Conservation (phyloP, 1,140 invertebrate genomes). For the Littorina saxatilis region DNA sequence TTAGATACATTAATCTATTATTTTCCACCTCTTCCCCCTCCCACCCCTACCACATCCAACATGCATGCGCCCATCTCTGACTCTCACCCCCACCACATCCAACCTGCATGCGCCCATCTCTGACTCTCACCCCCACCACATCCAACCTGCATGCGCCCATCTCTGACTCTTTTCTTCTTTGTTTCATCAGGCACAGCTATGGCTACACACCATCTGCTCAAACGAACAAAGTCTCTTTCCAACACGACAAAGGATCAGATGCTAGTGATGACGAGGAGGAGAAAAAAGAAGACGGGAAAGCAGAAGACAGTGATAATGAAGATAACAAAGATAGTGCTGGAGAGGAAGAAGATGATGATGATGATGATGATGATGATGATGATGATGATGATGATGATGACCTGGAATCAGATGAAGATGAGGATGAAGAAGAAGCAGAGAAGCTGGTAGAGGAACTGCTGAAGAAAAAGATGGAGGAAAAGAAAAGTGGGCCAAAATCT, state of each 20-base stretch:
- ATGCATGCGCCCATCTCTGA: no score
- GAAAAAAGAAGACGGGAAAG: slow-evolving; percentile 60
- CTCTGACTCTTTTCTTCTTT: no score
- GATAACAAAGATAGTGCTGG: slow-evolving; percentile 63
- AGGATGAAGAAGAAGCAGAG: slow-evolving; percentile 50
- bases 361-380: slow-evolving; percentile 48
- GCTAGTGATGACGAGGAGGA: slow-evolving; percentile 37
- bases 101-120: no score
- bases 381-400: slow-evolving; percentile 54
- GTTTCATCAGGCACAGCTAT: background rate
- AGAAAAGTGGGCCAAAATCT: slow-evolving; percentile 62
- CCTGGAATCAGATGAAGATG: slow-evolving; percentile 46
- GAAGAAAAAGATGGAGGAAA: slow-evolving; percentile 43
- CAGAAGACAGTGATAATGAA: slow-evolving; percentile 67
- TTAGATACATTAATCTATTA: no score
- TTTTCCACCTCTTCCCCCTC: no score
- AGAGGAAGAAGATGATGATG: slow-evolving; percentile 46
- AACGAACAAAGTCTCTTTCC: background rate
- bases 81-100: no score
- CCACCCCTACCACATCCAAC: no score
- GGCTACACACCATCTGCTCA: background rate
- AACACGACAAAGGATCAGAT: background rate
- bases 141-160: no score
- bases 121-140: no score
- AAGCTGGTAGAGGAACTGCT: slow-evolving; percentile 50